phyloP scores from a whole-genome alignment of 2,113 vertebrate species.

The Propithecus coquereli region DNA sequence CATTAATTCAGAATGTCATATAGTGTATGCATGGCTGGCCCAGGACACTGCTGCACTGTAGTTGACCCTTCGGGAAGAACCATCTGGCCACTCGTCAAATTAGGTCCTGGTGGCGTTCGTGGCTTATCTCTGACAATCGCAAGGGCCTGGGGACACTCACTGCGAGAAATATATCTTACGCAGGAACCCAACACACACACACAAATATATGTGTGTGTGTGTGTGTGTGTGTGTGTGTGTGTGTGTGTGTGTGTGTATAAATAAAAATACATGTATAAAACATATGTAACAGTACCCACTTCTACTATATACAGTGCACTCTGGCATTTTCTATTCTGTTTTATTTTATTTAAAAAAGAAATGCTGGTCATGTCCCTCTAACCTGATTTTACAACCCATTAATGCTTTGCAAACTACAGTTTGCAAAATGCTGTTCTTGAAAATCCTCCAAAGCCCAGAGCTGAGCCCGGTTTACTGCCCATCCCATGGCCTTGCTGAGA shows the following conservation, averaged over 20 bases:
- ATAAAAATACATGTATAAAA: background rate
- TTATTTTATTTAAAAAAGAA: background rate
- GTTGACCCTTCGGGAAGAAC: background rate
- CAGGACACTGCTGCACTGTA: background rate
- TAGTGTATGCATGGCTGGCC: accelerated
- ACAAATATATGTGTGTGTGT: background rate
- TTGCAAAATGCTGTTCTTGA: background rate
- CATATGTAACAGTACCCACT: background rate
- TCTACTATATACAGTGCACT: background rate
- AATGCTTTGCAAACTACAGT: background rate
- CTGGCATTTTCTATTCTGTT: background rate
- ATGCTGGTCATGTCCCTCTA: background rate
- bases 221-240: too few relatives aligned
- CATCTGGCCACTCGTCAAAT: background rate
- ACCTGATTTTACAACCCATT: background rate
- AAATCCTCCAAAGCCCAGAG: background rate
- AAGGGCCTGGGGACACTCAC: background rate
- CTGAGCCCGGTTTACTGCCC: accelerated
- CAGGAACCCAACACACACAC: background rate
- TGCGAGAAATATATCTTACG: background rate
- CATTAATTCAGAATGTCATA: background rate
- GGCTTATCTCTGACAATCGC: background rate
- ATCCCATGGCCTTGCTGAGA: background rate
- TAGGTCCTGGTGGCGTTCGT: background rate
- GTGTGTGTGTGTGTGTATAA: too few relatives aligned